A percentile compares a stretch with the other conserved stretches of the same genome.
phyloP scores from a whole-genome alignment of 2,113 vertebrate species.

The Acanthochromis polyacanthus region DNA sequence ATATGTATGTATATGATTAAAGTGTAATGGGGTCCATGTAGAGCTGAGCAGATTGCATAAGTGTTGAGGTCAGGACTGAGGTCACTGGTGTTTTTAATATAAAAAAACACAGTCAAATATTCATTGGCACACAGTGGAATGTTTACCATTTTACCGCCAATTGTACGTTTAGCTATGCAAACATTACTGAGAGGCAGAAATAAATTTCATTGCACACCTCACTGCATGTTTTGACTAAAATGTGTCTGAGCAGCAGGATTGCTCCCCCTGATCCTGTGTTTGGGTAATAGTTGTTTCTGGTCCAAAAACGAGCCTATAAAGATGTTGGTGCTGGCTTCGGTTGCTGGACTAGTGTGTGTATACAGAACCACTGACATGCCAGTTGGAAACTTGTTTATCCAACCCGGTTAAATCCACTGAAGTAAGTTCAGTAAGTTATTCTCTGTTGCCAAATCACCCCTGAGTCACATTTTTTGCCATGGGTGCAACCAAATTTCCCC shows the following conservation, averaged over 20 bases:
- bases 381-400: neutral
- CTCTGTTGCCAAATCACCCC: too few relatives aligned
- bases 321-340: neutral
- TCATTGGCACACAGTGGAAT: neutral
- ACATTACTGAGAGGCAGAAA: conserved; percentile 15
- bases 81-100: too few relatives aligned
- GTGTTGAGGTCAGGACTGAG: neutral
- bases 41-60: neutral
- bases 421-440: too few relatives aligned
- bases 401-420: too few relatives aligned
- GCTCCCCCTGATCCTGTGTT: too few relatives aligned
- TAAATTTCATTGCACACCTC: neutral
- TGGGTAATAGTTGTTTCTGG: neutral
- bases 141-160: conserved; percentile 1
- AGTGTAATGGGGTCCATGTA: neutral
- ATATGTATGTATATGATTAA: neutral
- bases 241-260: neutral
- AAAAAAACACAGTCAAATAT: conserved; percentile 21
- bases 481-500: too few relatives aligned
- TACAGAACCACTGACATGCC: neutral
- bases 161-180: conserved; percentile 19
- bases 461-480: too few relatives aligned
- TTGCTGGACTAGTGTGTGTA: neutral
- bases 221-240: conserved; percentile 7
- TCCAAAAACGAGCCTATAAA: neutral